Percentiles rank a stretch among this genome's conserved stretches.
These are phyloP conservation scores for Bombyx mandarina DNA, from an alignment of 1,140 invertebrate species.

Conservation along the genomic window DNA sequence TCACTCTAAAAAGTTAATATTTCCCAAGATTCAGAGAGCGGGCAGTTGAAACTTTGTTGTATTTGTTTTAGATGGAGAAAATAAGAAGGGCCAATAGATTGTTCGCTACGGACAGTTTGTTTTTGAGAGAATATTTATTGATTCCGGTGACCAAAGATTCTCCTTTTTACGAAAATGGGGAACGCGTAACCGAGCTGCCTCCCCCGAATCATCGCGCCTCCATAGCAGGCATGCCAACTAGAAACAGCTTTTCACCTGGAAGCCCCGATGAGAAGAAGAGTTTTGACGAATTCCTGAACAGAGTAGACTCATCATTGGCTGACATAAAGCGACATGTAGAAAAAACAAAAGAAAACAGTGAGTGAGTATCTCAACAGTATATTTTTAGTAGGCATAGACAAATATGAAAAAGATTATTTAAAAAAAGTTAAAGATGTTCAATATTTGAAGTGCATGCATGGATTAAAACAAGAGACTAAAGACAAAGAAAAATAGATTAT, in stretches of 20 bases:
- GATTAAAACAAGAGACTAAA: too few relatives aligned
- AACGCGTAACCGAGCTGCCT: conserved; percentile 45
- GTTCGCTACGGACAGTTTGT: conserved; percentile 91
- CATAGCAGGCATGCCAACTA: conserved; percentile 67
- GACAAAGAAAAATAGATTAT: too few relatives aligned
- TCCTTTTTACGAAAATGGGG: conserved; percentile 71
- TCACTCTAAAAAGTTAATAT: conserved; percentile 30
- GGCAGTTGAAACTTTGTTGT: conserved; percentile 16
- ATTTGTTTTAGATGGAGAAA: conserved; percentile 85
- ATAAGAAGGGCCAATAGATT: conserved; percentile 89
- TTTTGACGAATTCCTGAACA: conserved; percentile 86
- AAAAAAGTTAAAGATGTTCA: too few relatives aligned
- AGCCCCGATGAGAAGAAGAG: conserved; percentile 79
- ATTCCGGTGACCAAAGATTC: conserved; percentile 81
- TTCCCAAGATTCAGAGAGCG: conserved; percentile 18
- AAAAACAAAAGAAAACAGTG: conserved; percentile 81
- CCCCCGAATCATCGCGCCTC: conserved; percentile 62
- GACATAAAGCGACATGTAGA: conserved; percentile 88
- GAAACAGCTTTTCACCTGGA: conserved; percentile 53
- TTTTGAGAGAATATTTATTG: conserved; percentile 84
- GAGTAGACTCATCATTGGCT: conserved; percentile 90
- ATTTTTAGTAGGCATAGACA: too few relatives aligned
- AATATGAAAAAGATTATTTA: too few relatives aligned
- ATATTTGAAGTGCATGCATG: too few relatives aligned
- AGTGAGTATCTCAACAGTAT: conserved; percentile 74